These are phyloP conservation scores for Onychomys torridus DNA, from an alignment of 2,797 vertebrate genomes.

Conservation along the genomic window DNA sequence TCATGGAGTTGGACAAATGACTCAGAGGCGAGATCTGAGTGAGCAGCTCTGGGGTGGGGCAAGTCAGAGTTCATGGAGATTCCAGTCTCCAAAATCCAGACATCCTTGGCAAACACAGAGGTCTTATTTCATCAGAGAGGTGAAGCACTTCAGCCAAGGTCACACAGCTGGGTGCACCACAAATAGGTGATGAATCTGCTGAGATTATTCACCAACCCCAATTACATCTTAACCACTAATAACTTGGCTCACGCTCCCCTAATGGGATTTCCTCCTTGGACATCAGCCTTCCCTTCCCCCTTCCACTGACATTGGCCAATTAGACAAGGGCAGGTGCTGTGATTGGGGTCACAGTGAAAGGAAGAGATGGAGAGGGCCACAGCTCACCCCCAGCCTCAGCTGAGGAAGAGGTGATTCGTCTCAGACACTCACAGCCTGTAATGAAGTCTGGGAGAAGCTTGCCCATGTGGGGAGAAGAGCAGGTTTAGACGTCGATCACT, in stretches of 20 bases:
- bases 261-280: constrained; percentile 81
- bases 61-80: constrained; percentile 30
- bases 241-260: constrained; percentile 78
- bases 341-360: constrained; percentile 75
- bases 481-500: not conserved
- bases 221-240: constrained; percentile 80
- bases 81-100: constrained; percentile 57
- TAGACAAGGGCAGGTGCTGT: constrained; percentile 79
- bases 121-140: constrained; percentile 81
- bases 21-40: constrained; percentile 23
- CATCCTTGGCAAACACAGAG: constrained; percentile 58
- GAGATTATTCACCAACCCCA: constrained; percentile 81
- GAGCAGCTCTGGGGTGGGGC: not conserved
- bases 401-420: constrained; percentile 55
- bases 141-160: constrained; percentile 74
- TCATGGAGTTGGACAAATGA: not conserved
- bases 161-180: constrained; percentile 75
- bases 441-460: not conserved
- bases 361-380: constrained; percentile 64
- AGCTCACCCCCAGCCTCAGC: constrained; percentile 11
- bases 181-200: constrained; percentile 73
- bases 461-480: not conserved
- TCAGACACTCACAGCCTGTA: constrained; percentile 31
- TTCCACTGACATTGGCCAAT: constrained; percentile 71
- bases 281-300: constrained; percentile 72